Base-by-base conservation (phyloP, 2,113 vertebrate genomes). In the Pygoscelis antarcticus region DNA sequence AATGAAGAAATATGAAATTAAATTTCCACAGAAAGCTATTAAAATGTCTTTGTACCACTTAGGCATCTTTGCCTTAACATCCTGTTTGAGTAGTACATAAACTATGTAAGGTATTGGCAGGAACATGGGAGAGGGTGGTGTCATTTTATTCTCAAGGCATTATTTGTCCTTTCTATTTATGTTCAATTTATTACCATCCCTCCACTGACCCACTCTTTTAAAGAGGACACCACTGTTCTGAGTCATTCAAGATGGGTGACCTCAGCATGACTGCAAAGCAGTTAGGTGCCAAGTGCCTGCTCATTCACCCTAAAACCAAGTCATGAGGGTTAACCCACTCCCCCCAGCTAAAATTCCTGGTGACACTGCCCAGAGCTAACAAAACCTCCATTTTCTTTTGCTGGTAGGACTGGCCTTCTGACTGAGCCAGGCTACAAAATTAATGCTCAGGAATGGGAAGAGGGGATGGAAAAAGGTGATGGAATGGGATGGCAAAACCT, bases 1-100 rank as follows among this genome's bases (percentile, higher is more conserved):
- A 79, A 69, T 74, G 55, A 93, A 78, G 62, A 83, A 96, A 95
- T 79, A 81, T 38, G 30, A 84, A 89, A 92, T 44, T 57, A 81
- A 72, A 87, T 84, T 93, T 72, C 58, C 75, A 91, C 52, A 70
- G n/a, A 96, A 95, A 82, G 44, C 44, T 77, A 95, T 75, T 92
- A 69, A 92, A 91, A 91, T 69, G 8, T 70, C 52, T 84, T 89
- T 84, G 47, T 38, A 61, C 57, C 61, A 72, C 49, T 77, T 76
- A 36, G 11, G n/a, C 12, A 79, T 54, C 65, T 93, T 70, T 80
- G 22, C 27, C 46, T 89, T 71, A 72, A 76, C 14, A 79, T 52
- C n/a, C 25, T 60, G 38, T 72, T 68, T 81, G 40, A 70, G 21
- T 34, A 93, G 32, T 18, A 89, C 44, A 58, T 46, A 69, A 81